Evolutionary conservation across 2,888 invertebrate genomes (phyloP), one percentile per base, ranked within the genome.

Genomic region (Ligdia adustata): DNA sequence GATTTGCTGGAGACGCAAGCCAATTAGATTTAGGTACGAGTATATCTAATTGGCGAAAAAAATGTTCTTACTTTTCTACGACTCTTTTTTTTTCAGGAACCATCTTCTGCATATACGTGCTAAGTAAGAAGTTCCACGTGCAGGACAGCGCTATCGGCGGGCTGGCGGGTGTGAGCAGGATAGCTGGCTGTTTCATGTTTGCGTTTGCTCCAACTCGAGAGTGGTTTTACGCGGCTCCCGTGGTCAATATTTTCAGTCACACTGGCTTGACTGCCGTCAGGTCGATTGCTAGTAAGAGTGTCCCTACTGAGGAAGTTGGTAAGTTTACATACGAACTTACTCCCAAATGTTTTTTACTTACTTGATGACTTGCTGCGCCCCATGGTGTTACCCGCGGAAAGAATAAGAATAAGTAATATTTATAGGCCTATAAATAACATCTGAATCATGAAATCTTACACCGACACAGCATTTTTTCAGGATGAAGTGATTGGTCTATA

Each of bases 231-330:
- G 69, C 82, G 0, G 92, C 90, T 29, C 89, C 90, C 0, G 20
- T 89, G 4, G 81, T 91, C 56, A 91, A 91, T 12, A 82, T 92
- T 47, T 90, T 92, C 57, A 91, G 92, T 32, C 87, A 90, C 9
- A 88, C 91, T 0, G 91, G 91, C 0, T 72, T 92, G 14, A 92
- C 92, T n/a, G 91, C 92, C 1, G 81, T 92, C 40, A 75, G 92
- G 37, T 92, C 92, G 0, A 89, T 92, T 27, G 91, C 91, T 2
- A 90, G 91, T 0, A 92, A 92, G 62, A 80, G 89, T 55, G 92
- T 92, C 4, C 83, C 91, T 13, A 69, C 80, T 1, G 91, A 91
- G 55, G 92, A 92, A 86, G 77, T 92, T 54, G 92, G 92, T 87
- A 72, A 77, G 56, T 35, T 20, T 20, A n/a, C n/a, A n/a, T n/a